A percentile compares a stretch with the other conserved stretches of the same genome.
Conservation (phyloP, 2,797 vertebrate genomes). For the Gymnocypris eckloni region DNA sequence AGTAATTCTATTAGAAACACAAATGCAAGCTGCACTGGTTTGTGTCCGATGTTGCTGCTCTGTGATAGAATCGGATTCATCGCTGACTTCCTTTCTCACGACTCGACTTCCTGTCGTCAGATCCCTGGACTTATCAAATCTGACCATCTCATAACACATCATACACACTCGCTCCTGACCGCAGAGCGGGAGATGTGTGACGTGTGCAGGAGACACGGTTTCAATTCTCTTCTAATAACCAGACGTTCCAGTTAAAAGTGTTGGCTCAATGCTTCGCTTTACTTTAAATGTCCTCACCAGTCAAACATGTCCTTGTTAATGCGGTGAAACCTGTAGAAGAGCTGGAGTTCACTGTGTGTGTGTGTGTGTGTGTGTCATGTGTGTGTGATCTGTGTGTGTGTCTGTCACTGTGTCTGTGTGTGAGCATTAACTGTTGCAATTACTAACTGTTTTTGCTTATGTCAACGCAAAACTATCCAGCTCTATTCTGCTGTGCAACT, state of each 20-base stretch:
- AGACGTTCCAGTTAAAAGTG: not conserved
- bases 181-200: not conserved
- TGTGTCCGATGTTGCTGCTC: not conserved
- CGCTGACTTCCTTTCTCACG: slow-evolving; percentile 29
- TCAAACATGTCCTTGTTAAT: slow-evolving; percentile 3
- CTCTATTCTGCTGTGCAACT: not conserved
- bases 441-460: too few species aligned
- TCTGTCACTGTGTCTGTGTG: too few species aligned
- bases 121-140: slow-evolving; percentile 6
- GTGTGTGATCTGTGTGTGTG: too few species aligned
- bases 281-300: not conserved
- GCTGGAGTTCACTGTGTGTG: not conserved
- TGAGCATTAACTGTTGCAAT: not conserved
- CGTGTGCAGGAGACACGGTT: not conserved
- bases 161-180: not conserved
- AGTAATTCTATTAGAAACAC: too few species aligned
- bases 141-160: slow-evolving; percentile 65
- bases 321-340: not conserved
- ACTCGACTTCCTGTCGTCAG: slow-evolving; percentile 26
- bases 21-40: not conserved
- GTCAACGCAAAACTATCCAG: not conserved
- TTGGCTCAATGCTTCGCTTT: not conserved
- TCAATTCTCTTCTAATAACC: not conserved
- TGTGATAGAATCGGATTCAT: slow-evolving; percentile 7
- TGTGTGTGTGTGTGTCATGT: too few species aligned